Percentiles rank a stretch among this genome's conserved stretches.
These are phyloP conservation scores for Parapsyche elsis DNA, from an alignment of 1,140 invertebrate species.

Conservation along the genomic window DNA sequence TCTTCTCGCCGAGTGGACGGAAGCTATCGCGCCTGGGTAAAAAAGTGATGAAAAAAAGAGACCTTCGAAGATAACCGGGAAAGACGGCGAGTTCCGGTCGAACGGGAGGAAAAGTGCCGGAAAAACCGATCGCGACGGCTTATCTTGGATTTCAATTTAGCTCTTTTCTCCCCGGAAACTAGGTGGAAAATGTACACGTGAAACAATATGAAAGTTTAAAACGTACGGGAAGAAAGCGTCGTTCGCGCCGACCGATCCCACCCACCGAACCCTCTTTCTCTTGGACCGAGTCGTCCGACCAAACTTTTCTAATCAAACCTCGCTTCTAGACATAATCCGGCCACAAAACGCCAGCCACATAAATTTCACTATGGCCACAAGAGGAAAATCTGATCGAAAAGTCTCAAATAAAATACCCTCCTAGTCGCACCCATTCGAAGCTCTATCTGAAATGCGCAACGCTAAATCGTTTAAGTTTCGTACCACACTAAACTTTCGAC, in stretches of 20 bases:
- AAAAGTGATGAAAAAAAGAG: not conserved
- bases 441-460: not conserved
- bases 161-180: slow-evolving; percentile 12
- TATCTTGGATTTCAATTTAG: slow-evolving; percentile 43
- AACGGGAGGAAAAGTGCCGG: slow-evolving; percentile 26
- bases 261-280: not conserved
- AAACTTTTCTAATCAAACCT: slow-evolving; percentile 32
- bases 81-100: not conserved
- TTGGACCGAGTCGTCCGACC: not conserved
- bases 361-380: slow-evolving; percentile 29
- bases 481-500: too few relatives aligned
- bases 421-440: not conserved
- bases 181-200: slow-evolving; percentile 31
- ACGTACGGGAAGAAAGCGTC: not conserved
- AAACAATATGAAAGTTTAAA: slow-evolving; percentile 34
- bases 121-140: slow-evolving; percentile 32
- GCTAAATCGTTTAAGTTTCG: slow-evolving; percentile 7
- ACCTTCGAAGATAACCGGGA: not conserved
- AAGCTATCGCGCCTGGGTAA: not conserved
- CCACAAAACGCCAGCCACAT: slow-evolving; percentile 22
- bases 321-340: slow-evolving; percentile 19
- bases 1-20: not conserved
- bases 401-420: slow-evolving; percentile 18
- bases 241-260: not conserved
- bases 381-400: slow-evolving; percentile 25